Base-by-base conservation (phyloP, 1,140 invertebrate genomes). In the Bombus fervidus region DNA sequence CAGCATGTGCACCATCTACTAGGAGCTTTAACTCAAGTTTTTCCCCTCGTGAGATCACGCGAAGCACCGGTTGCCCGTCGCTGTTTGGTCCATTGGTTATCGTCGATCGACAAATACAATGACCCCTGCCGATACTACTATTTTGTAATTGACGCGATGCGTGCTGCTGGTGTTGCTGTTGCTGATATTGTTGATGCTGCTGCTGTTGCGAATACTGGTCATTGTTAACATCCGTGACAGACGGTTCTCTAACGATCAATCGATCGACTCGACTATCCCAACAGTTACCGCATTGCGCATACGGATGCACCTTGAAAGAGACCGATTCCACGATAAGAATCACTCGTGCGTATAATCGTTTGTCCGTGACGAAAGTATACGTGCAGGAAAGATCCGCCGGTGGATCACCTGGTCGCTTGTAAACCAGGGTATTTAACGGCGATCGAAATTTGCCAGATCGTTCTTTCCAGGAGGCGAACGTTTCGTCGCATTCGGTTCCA, bases 401-500 rank as follows among this genome's bases (percentile, higher is more conserved):
- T 1, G 96, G 96, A 80, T 95, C 94, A 0, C 96, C 96, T 0
- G 96, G 95, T 80, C 97, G 96, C 91, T 98, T 98, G 91, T 98
- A 98, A 1, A 98, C 97, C 8, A 98, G 93, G 0, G 98, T 98
- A 90, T 98, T 98, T 3, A 98, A 95, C 0, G 98, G 98, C 1
- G 97, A 98, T 9, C 97, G 95, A 2, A 98, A 94, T 71, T 96
- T 95, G 0, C 98, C 98, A 5, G 96, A 96, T 10, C 96, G 95
- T 72, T 96, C 95, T 86, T 96, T 97, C 97, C 98, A 98, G 0
- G 97, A 97, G 9, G 97, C 96, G 91, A 98, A 98, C 1, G 97
- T 96, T 93, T 98, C 98, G 91, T 98, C 98, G 93, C 98, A 98
- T 15, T 97, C 96, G 0, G 97, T 98, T 39, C 96, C 97, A 0